Conservation (phyloP, 1,140 invertebrate species). For the Bicyclus anynana region DNA sequence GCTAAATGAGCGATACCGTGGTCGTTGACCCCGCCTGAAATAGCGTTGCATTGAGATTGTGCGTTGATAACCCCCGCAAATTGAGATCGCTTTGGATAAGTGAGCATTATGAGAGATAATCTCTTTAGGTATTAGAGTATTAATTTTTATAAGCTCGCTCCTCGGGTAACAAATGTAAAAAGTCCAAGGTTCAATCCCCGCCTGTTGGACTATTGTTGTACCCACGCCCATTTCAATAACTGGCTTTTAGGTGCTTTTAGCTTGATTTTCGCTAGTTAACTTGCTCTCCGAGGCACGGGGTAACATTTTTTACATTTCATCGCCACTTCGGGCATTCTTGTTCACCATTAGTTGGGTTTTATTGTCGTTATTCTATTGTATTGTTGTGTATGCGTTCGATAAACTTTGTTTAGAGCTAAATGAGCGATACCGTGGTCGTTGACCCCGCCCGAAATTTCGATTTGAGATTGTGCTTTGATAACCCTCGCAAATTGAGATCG, state of each 20-base stretch:
- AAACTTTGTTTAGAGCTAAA: slow-evolving; percentile 73
- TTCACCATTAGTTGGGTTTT: slow-evolving; percentile 31
- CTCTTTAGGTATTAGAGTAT: slow-evolving; percentile 30
- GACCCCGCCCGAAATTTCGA: slow-evolving; percentile 59
- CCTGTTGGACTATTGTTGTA: too few species aligned
- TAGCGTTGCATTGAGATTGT: slow-evolving; percentile 53
- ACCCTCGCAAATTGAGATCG: slow-evolving; percentile 45
- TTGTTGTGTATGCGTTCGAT: slow-evolving; percentile 56
- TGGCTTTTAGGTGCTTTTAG: too few species aligned
- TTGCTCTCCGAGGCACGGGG: too few species aligned
- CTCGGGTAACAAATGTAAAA: too few species aligned
- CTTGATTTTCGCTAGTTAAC: too few species aligned
- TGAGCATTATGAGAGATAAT: slow-evolving; percentile 38
- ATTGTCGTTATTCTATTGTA: slow-evolving; percentile 64
- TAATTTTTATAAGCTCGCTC: neutral
- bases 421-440: slow-evolving; percentile 62
- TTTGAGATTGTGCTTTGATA: slow-evolving; percentile 53
- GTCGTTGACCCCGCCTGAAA: slow-evolving; percentile 59
- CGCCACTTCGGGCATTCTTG: too few species aligned
- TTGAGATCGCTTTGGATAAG: slow-evolving; percentile 48
- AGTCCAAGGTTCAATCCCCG: too few species aligned
- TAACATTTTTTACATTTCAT: too few species aligned
- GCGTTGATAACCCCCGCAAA: slow-evolving; percentile 46
- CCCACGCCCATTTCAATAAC: too few species aligned
- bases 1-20: slow-evolving; percentile 67